A percentile compares a stretch with the other conserved stretches of the same genome.
phyloP scores from a whole-genome alignment of 2,888 invertebrate genomes.

The Cactoblastis cactorum region DNA sequence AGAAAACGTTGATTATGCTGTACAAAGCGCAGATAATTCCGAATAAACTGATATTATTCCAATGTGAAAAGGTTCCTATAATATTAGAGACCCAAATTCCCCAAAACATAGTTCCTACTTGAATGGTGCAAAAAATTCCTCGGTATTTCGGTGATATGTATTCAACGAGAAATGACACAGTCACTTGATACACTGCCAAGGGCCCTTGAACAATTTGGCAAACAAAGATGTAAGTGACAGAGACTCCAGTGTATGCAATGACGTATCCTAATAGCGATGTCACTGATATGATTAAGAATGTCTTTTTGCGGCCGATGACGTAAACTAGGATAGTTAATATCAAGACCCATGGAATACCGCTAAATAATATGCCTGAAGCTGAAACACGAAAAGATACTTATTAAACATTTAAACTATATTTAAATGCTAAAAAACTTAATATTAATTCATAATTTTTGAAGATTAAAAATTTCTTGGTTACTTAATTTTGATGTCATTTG shows the following conservation, averaged over 20 bases:
- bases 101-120: conserved; percentile 45
- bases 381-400: conserved; percentile 26
- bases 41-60: conserved; percentile 41
- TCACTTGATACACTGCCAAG: conserved; percentile 37
- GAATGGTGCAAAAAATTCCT: conserved; percentile 44
- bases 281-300: conserved; percentile 20
- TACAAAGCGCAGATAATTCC: conserved; percentile 29
- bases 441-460: not conserved
- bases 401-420: too few relatives aligned
- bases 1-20: conserved; percentile 26
- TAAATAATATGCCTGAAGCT: conserved; percentile 26
- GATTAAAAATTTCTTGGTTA: too few relatives aligned
- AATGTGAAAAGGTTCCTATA: conserved; percentile 43
- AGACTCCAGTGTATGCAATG: conserved; percentile 40
- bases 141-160: conserved; percentile 44
- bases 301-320: conserved; percentile 29
- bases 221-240: conserved; percentile 34
- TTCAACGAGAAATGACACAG: conserved; percentile 43
- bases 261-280: conserved; percentile 33
- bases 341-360: conserved; percentile 30
- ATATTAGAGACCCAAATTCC: conserved; percentile 50
- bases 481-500: too few relatives aligned
- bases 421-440: too few relatives aligned
- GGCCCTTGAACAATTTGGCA: conserved; percentile 41
- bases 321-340: conserved; percentile 27